Conservation (phyloP, 1,140 invertebrate genomes). For the Lordiphosa clarofinis region DNA sequence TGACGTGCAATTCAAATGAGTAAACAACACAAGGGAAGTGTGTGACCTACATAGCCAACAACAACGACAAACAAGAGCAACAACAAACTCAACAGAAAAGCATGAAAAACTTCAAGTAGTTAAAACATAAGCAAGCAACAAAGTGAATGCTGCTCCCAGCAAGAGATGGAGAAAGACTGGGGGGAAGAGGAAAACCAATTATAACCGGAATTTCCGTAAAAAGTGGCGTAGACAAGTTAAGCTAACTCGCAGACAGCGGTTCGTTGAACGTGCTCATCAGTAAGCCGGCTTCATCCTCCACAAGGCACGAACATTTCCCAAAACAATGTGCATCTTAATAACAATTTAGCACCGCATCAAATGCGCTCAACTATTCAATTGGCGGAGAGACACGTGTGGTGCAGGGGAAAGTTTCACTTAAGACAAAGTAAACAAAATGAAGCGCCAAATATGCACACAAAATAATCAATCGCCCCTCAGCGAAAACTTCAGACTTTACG, state of each 20-base stretch:
- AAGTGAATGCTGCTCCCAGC: constrained; percentile 30
- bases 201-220: constrained; percentile 49
- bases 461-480: constrained; percentile 52
- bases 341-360: constrained; percentile 58
- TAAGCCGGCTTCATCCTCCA: constrained; percentile 13
- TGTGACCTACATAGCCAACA: constrained; percentile 60
- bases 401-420: constrained; percentile 8
- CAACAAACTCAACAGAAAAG: constrained; percentile 21
- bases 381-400: constrained; percentile 26
- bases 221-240: not conserved
- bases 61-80: constrained; percentile 36
- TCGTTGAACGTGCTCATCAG: constrained; percentile 10
- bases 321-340: constrained; percentile 50
- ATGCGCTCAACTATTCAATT: constrained; percentile 68
- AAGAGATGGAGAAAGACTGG: not conserved
- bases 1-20: constrained; percentile 75
- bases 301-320: constrained; percentile 24
- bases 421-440: constrained; percentile 34
- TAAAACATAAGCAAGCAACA: constrained; percentile 42
- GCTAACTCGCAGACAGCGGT: too few species aligned
- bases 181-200: constrained; percentile 45
- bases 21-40: constrained; percentile 64
- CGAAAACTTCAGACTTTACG: not conserved
- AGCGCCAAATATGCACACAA: constrained; percentile 39
- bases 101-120: constrained; percentile 37